Evolutionary conservation across 2,797 vertebrate species (phyloP).

Genomic region (Macropus fuliginosus): DNA sequence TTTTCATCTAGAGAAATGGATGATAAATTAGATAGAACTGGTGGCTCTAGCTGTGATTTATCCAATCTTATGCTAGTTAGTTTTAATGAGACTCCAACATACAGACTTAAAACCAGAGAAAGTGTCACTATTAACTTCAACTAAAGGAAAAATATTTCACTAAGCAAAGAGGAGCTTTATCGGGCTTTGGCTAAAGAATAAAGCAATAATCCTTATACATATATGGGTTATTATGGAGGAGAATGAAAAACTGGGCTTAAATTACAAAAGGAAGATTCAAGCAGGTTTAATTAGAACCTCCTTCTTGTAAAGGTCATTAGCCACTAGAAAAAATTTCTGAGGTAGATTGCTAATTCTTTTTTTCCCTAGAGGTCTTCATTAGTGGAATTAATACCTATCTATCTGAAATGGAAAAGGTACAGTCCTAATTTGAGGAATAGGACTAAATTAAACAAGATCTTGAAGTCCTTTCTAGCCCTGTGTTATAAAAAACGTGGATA

Average conservation of each 20-base stretch:
- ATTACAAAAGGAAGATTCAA: slow-evolving; percentile 39
- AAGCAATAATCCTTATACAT: background rate
- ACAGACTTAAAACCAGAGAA: background rate
- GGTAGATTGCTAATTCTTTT: background rate
- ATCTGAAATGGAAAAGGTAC: background rate
- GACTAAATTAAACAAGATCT: background rate
- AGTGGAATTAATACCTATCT: background rate
- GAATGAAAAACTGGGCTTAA: slow-evolving; percentile 49
- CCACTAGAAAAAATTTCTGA: slow-evolving; percentile 52
- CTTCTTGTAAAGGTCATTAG: slow-evolving; percentile 47
- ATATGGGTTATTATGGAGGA: background rate
- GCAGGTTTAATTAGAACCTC: slow-evolving; percentile 52
- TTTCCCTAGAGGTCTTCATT: slow-evolving; percentile 9
- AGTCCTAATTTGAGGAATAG: background rate
- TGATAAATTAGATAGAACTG: background rate
- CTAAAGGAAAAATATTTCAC: slow-evolving; percentile 24
- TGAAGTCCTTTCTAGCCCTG: background rate
- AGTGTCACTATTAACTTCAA: slow-evolving; percentile 13
- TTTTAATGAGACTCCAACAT: background rate
- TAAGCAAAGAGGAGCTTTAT: slow-evolving; percentile 10
- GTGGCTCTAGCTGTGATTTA: background rate
- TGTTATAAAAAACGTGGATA: background rate
- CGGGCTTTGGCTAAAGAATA: background rate
- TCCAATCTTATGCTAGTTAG: background rate
- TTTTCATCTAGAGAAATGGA: slow-evolving; percentile 25